These are phyloP conservation scores for Eulimnadia texana DNA, from an alignment of 1,140 invertebrate species.

Conservation along the genomic window DNA sequence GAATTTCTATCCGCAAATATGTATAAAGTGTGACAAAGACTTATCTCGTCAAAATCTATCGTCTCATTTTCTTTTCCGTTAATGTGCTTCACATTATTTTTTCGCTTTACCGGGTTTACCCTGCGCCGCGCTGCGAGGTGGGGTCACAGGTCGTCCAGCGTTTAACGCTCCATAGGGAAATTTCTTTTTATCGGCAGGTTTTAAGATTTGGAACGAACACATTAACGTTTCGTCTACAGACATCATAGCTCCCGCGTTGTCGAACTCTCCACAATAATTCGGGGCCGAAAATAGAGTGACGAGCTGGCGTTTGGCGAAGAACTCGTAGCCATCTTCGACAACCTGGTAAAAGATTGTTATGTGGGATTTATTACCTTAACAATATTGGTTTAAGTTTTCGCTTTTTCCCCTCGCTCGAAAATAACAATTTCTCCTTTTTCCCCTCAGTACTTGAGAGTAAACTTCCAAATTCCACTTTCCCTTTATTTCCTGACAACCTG, in stretches of 20 bases:
- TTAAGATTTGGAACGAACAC: conserved; percentile 49
- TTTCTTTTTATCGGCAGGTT: conserved; percentile 48
- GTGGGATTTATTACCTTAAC: background rate
- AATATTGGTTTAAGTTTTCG: no score
- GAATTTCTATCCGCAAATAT: no score
- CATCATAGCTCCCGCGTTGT: conserved; percentile 79
- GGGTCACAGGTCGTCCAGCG: conserved; percentile 48
- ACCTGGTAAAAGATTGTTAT: conserved; percentile 31
- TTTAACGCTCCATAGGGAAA: conserved; percentile 38
- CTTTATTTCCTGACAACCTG: no score
- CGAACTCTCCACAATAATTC: conserved; percentile 99
- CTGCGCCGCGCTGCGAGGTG: conserved; percentile 46
- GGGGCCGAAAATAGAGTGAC: conserved; percentile 70
- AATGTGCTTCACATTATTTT: no score
- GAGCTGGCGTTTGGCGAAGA: conserved; percentile 54
- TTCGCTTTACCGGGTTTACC: conserved; percentile 23
- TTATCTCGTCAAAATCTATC: no score
- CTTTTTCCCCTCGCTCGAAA: no score
- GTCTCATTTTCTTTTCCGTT: no score
- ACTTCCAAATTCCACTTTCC: no score
- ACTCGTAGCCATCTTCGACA: conserved; percentile 61
- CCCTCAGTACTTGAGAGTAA: no score
- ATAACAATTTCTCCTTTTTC: no score
- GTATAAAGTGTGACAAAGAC: no score
- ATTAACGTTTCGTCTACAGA: conserved; percentile 67